These are phyloP conservation scores for Pleuronectes platessa DNA, from an alignment of 2,113 vertebrate species.

Conservation along the genomic window DNA sequence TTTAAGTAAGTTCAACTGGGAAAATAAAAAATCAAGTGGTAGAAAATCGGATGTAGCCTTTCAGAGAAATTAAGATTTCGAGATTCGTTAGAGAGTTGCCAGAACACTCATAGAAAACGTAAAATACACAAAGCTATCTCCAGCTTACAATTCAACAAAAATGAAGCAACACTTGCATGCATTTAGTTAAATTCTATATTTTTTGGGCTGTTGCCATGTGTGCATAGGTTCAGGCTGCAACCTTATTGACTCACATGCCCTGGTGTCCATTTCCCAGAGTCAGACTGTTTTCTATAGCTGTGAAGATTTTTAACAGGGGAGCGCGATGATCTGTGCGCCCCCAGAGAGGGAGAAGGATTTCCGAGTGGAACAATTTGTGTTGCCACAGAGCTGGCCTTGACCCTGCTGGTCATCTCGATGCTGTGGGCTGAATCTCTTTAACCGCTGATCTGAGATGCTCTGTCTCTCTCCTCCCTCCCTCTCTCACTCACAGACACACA, in stretches of 20 bases:
- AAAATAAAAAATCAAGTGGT: too few relatives aligned
- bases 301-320: slow-evolving; percentile 17
- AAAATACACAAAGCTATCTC: too few relatives aligned
- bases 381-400: slow-evolving; percentile 73
- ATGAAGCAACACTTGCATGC: too few relatives aligned
- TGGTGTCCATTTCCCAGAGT: neutral
- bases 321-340: slow-evolving; percentile 52
- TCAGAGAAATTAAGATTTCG: neutral
- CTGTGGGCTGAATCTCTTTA: slow-evolving; percentile 73
- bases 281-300: slow-evolving; percentile 2
- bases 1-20: too few relatives aligned
- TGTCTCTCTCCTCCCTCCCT: neutral
- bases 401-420: slow-evolving; percentile 67
- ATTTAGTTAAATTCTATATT: too few relatives aligned
- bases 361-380: slow-evolving; percentile 73
- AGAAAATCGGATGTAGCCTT: too few relatives aligned
- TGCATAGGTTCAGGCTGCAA: slow-evolving; percentile 5
- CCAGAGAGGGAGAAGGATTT: slow-evolving; percentile 56
- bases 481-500: slow-evolving; percentile 1
- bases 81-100: neutral
- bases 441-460: slow-evolving; percentile 49
- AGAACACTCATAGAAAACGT: too few relatives aligned
- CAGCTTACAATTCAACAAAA: too few relatives aligned
- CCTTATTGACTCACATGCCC: slow-evolving; percentile 7
- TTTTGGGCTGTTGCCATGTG: neutral